Percentiles rank a stretch among this genome's conserved stretches.
Evolutionary conservation across 2,113 vertebrate genomes (phyloP).

Genomic region (Accipiter cooperii): DNA sequence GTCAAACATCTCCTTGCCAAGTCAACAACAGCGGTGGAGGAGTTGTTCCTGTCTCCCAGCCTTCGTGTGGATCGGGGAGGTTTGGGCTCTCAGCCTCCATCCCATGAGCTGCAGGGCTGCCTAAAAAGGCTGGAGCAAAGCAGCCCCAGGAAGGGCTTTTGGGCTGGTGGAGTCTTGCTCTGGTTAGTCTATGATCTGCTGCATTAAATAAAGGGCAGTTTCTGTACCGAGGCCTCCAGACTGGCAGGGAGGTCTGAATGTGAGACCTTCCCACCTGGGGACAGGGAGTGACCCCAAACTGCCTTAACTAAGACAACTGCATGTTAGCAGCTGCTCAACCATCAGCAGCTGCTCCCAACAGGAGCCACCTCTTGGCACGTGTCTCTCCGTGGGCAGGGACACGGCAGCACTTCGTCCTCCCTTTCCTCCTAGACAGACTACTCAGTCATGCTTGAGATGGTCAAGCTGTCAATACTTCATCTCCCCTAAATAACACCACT

Average conservation of each 20-base stretch:
- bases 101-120: background rate
- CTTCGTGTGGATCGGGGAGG: background rate
- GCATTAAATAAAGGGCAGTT: background rate
- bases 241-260: background rate
- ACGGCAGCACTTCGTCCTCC: background rate
- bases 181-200: background rate
- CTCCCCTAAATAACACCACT: background rate
- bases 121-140: background rate
- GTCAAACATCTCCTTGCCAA: background rate
- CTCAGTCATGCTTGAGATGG: background rate
- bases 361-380: background rate
- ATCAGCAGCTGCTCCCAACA: background rate
- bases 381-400: background rate
- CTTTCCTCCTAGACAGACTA: background rate
- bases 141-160: background rate
- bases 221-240: background rate
- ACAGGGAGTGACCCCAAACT: background rate
- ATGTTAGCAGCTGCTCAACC: background rate
- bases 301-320: background rate
- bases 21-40: fast-evolving
- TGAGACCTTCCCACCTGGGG: background rate
- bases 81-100: background rate
- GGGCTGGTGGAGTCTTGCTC: background rate
- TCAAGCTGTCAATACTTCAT: background rate
- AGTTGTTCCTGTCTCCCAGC: background rate